Conservation (phyloP, 2,888 invertebrate species). For the Arge pagana region DNA sequence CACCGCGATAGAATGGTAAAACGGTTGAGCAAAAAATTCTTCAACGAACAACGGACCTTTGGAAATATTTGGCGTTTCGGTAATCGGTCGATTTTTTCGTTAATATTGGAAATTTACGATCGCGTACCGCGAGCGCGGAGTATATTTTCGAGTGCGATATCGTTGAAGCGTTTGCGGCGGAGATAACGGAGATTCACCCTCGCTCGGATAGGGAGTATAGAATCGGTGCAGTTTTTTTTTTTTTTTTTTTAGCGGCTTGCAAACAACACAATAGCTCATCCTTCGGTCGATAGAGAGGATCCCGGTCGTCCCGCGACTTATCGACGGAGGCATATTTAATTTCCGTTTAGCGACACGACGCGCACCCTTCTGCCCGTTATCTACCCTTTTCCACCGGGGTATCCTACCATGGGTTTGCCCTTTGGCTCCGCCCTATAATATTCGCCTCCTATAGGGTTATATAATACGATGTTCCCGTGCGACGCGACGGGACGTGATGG, state of each 20-base stretch:
- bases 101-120: neutral
- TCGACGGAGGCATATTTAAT: conserved; percentile 59
- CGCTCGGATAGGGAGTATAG: conserved; percentile 8
- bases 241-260: neutral
- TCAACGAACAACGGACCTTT: neutral
- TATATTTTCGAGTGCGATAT: too few relatives aligned
- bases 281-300: conserved; percentile 50
- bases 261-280: conserved; percentile 58
- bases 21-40: too few relatives aligned
- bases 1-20: neutral
- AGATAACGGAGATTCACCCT: conserved; percentile 9
- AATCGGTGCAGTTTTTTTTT: conserved; percentile 10
- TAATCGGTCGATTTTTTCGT: neutral
- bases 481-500: conserved; percentile 2
- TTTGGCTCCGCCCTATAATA: conserved; percentile 32
- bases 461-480: conserved; percentile 19
- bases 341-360: conserved; percentile 51
- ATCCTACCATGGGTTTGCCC: conserved; percentile 53
- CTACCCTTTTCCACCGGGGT: conserved; percentile 57
- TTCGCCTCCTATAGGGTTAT: conserved; percentile 8
- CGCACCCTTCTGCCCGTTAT: conserved; percentile 43
- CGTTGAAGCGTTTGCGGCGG: conserved; percentile 1
- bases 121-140: neutral
- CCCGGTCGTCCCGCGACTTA: conserved; percentile 48
- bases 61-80: neutral